phyloP scores from a whole-genome alignment of 2,888 invertebrate genomes.

The Phortica magna region DNA sequence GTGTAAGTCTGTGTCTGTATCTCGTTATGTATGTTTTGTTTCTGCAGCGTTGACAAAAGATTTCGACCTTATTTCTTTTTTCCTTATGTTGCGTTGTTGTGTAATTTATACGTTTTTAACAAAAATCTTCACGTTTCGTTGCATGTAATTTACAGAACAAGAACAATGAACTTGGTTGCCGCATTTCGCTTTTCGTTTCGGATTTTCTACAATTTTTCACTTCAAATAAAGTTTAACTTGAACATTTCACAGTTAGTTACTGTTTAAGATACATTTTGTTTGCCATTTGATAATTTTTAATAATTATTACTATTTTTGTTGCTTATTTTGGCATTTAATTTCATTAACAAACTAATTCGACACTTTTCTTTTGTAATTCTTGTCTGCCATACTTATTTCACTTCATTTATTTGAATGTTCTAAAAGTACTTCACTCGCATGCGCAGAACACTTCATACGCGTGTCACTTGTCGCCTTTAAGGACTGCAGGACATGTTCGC shows the following conservation, averaged over 20 bases:
- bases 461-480: neutral
- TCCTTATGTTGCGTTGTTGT: neutral
- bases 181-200: neutral
- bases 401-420: constrained; percentile 29
- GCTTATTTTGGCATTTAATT: too few relatives aligned
- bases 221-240: neutral
- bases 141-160: constrained; percentile 11
- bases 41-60: constrained; percentile 26
- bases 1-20: neutral
- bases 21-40: neutral
- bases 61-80: constrained; percentile 15
- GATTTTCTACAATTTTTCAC: neutral
- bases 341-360: too few relatives aligned
- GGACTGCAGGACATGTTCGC: neutral
- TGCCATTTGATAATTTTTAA: too few relatives aligned
- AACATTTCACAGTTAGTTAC: too few relatives aligned
- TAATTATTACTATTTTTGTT: too few relatives aligned
- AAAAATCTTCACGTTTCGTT: constrained; percentile 11
- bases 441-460: neutral
- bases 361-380: too few relatives aligned
- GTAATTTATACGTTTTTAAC: constrained; percentile 4
- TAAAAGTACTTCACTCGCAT: constrained; percentile 33
- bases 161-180: constrained; percentile 29
- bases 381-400: neutral
- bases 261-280: too few relatives aligned